These are phyloP conservation scores for Lagothrix lagotricha DNA, from an alignment of 2,797 vertebrate genomes.

Conservation along the genomic window DNA sequence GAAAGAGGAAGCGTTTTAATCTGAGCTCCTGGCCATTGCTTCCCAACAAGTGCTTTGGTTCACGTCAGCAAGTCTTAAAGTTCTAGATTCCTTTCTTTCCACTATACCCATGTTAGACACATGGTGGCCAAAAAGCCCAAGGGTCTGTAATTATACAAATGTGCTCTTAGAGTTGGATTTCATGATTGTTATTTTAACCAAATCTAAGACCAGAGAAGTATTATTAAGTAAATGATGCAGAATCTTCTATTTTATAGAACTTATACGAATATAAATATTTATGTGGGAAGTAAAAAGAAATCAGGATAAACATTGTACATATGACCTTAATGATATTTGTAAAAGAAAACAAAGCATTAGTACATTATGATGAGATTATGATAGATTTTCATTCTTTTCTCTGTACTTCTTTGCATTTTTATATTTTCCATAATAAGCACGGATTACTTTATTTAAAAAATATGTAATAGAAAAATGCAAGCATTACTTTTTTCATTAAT, in stretches of 20 bases:
- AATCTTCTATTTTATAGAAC: neutral
- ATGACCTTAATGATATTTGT: neutral
- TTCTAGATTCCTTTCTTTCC: neutral
- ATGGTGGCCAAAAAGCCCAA: neutral
- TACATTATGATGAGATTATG: neutral
- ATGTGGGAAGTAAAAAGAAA: conserved; percentile 21
- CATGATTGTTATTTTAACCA: neutral
- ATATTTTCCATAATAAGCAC: neutral
- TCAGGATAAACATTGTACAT: neutral
- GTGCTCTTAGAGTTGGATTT: neutral
- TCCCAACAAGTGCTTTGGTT: neutral
- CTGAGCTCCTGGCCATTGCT: neutral
- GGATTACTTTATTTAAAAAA: neutral
- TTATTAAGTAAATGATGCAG: neutral
- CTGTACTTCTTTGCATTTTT: neutral
- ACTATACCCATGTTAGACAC: neutral
- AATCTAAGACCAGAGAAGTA: neutral
- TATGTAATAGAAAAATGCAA: neutral
- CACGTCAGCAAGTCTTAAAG: neutral
- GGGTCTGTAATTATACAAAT: neutral
- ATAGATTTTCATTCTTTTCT: neutral
- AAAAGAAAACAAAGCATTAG: neutral
- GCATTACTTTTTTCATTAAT: neutral
- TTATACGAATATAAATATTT: conserved; percentile 21
- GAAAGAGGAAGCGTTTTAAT: neutral